Conservation (phyloP, 2,888 invertebrate species). For the Apoda limacodes region DNA sequence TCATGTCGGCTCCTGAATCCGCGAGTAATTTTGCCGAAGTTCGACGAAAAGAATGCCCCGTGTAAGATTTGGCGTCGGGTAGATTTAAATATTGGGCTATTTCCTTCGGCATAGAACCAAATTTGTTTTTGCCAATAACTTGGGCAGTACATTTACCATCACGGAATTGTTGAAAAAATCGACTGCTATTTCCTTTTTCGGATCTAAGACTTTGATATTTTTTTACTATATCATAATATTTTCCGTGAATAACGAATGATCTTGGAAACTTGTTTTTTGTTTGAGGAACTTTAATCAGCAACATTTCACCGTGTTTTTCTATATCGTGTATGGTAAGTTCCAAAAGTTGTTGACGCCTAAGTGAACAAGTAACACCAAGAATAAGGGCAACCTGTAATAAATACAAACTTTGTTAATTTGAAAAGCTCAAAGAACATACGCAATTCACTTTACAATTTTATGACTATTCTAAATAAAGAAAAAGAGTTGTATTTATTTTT, state of each 20-base stretch:
- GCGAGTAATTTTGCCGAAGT: slow-evolving; percentile 16
- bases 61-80: slow-evolving; percentile 12
- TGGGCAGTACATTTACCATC: neutral
- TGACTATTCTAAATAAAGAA: no score
- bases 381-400: slow-evolving; percentile 15
- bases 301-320: slow-evolving; percentile 13
- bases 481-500: no score
- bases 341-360: slow-evolving; percentile 5
- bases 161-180: neutral
- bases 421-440: no score
- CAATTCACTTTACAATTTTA: no score
- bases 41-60: slow-evolving; percentile 16
- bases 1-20: slow-evolving; percentile 12
- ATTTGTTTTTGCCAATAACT: neutral
- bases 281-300: slow-evolving; percentile 8
- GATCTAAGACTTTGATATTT: slow-evolving; percentile 4
- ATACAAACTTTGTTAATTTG: slow-evolving; percentile 1
- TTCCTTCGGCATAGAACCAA: no score
- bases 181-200: slow-evolving; percentile 1
- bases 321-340: slow-evolving; percentile 13
- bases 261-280: slow-evolving; percentile 16
- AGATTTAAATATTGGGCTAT: slow-evolving; percentile 16
- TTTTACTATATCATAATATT: slow-evolving; percentile 6
- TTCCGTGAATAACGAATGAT: slow-evolving; percentile 9
- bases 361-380: slow-evolving; percentile 15